Evolutionary conservation across 1,140 invertebrate genomes (phyloP).

Genomic region (Drosophila burlai): DNA sequence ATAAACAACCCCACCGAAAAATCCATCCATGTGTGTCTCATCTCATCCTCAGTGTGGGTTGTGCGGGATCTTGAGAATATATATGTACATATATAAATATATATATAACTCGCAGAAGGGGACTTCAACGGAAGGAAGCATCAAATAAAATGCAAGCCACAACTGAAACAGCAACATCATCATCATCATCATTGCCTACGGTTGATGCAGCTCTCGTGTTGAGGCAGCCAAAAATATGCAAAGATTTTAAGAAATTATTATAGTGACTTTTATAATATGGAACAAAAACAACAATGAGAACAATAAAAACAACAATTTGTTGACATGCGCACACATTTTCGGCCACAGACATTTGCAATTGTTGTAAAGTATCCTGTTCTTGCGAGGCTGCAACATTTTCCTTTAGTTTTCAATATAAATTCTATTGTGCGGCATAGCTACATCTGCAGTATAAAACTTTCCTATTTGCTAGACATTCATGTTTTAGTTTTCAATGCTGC

Average conservation of each 20-base stretch:
- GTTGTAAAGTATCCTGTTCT: constrained; percentile 66
- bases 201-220: constrained; percentile 7
- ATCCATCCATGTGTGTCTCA: constrained; percentile 49
- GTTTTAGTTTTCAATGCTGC: constrained; percentile 50
- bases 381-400: constrained; percentile 54
- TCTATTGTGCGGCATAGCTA: constrained; percentile 46
- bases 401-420: constrained; percentile 62
- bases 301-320: constrained; percentile 48
- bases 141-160: constrained; percentile 78
- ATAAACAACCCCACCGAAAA: constrained; percentile 81
- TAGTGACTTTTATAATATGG: constrained; percentile 80
- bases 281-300: constrained; percentile 5
- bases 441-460: constrained; percentile 71
- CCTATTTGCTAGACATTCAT: constrained; percentile 24
- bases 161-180: constrained; percentile 20
- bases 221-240: constrained; percentile 65
- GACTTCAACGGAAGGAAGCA: constrained; percentile 75
- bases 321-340: constrained; percentile 75
- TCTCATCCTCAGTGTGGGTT: constrained; percentile 29
- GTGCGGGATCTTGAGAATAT: constrained; percentile 20
- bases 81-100: constrained; percentile 6
- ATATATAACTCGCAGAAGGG: constrained; percentile 34
- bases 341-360: constrained; percentile 70
- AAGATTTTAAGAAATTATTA: constrained; percentile 79
- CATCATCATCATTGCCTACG: neutral